Evolutionary conservation across 2,888 invertebrate genomes (phyloP), one percentile per base, ranked within the genome.

Genomic region (Taphrorychus bicolor): DNA sequence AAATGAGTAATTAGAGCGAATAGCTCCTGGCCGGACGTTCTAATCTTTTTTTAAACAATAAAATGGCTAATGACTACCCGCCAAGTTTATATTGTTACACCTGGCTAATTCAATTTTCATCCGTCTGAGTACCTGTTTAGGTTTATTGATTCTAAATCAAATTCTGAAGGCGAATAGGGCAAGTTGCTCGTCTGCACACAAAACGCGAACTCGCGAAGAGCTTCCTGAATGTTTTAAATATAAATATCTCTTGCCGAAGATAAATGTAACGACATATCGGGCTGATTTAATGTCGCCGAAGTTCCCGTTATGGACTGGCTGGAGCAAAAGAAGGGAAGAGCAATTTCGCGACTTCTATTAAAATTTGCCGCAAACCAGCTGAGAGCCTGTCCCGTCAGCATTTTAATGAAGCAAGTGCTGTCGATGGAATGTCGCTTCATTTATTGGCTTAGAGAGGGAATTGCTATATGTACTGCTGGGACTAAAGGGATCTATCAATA

Each of bases 311-410:
- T 64, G 64, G 51, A 32, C 64, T 51, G 42, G 42, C 24, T 49
- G 23, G 48, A 52, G 42, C 16, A 58, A 58, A 64, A 64, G 65
- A 65, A 58, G 59, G 52, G 59, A n/a, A 11, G 22, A 53, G 59
- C 48, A 65, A 65, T 65, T 65, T 65, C 23, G 40, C 54, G 53
- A 32, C 59, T 52, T 59, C 59, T 65, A 65, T 65, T 65, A 65
- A 65, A 65, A 59, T 59, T 60, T 64, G 59, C 65, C 48, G 59
- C 65, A 48, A 54, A 65, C 45, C 59, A 54, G 59, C 59, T 59
- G 59, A 59, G 59, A 52, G 22, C 49, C 57, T 63, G 24, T 54
- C 63, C 54, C 40, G 58, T 59, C 58, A 64, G 64, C 52, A 53
- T 58, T 64, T 64, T 64, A 64, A 64, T 49, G 64, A 64, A 64